phyloP scores from a whole-genome alignment of 2,888 invertebrate genomes.

The Platycheirus albimanus region DNA sequence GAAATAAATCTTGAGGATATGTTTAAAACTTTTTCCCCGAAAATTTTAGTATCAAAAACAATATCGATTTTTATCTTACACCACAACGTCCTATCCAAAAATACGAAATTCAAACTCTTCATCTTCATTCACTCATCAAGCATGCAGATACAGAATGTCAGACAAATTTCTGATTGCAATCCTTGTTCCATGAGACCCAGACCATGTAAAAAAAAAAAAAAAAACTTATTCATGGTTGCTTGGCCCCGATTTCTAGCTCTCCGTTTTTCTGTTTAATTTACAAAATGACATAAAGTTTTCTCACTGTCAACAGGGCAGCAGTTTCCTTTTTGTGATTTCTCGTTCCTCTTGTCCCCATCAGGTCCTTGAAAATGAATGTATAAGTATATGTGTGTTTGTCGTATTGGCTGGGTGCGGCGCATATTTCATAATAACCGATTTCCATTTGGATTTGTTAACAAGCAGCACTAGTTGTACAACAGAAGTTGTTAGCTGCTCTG shows the following conservation, averaged over 20 bases:
- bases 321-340: background rate
- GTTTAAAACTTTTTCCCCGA: too few relatives aligned
- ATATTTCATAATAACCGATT: conserved; percentile 73
- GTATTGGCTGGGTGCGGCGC: conserved; percentile 16
- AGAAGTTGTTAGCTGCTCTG: conserved; percentile 28
- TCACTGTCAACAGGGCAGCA: conserved; percentile 53
- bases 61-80: too few relatives aligned
- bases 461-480: conserved; percentile 46
- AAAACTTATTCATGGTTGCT: conserved; percentile 23
- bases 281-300: conserved; percentile 68
- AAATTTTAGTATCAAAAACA: too few relatives aligned
- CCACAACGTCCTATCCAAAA: too few relatives aligned
- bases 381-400: background rate
- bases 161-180: background rate
- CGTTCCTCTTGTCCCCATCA: background rate
- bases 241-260: conserved; percentile 7
- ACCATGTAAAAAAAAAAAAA: background rate
- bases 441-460: conserved; percentile 68
- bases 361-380: too few relatives aligned
- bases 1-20: too few relatives aligned
- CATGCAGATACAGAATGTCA: background rate
- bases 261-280: conserved; percentile 58
- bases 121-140: too few relatives aligned
- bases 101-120: too few relatives aligned
- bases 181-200: background rate